phyloP scores from a whole-genome alignment of 1,140 invertebrate genomes.

The Neodiprion lecontei region DNA sequence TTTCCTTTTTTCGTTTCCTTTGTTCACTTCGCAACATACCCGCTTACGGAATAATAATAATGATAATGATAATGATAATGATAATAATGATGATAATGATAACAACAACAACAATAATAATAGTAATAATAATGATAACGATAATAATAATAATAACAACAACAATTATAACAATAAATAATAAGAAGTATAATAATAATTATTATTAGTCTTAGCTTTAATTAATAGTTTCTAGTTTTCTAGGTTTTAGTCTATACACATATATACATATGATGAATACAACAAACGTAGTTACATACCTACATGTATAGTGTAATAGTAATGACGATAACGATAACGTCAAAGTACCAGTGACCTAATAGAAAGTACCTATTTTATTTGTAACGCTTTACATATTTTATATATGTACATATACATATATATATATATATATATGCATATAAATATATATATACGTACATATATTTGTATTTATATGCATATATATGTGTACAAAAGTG shows the following conservation, averaged over 20 bases:
- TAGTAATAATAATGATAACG: constrained; percentile 14
- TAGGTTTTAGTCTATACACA: background rate
- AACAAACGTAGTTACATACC: background rate
- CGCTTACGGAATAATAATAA: constrained; percentile 35
- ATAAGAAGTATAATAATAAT: background rate
- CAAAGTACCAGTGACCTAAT: constrained; percentile 46
- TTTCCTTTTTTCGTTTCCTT: constrained; percentile 30
- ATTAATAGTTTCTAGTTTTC: background rate
- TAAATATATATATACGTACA: too few species aligned
- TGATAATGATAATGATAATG: constrained; percentile 21
- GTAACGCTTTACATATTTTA: constrained; percentile 37
- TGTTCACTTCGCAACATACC: constrained; percentile 35
- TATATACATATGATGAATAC: background rate
- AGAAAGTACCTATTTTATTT: constrained; percentile 41
- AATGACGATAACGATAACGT: constrained; percentile 29
- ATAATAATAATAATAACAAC: constrained; percentile 5
- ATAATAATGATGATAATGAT: background rate
- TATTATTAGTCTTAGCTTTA: background rate
- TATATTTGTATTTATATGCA: too few species aligned
- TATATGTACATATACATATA: too few species aligned
- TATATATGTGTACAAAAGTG: too few species aligned
- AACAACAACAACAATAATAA: background rate
- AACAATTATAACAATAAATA: background rate
- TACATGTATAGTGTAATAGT: constrained; percentile 12
- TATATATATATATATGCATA: too few species aligned